Conservation (phyloP, 92 coral and sea anemone species). For the Pocillopora meandrina region DNA sequence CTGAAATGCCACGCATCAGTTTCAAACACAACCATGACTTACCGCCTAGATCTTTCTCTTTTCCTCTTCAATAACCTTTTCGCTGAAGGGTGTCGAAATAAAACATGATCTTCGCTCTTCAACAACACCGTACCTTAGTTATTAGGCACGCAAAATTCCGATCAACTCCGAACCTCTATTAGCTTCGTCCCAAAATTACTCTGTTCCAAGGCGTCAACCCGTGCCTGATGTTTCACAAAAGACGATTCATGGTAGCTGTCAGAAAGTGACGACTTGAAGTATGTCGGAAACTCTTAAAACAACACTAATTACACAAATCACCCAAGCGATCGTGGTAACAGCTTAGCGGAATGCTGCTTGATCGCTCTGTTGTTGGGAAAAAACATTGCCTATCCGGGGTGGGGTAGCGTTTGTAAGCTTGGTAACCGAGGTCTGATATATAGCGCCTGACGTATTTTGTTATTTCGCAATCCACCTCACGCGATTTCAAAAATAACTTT, state of each 20-base stretch:
- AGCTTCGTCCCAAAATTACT: background rate
- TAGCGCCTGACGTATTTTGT: constrained; percentile 25
- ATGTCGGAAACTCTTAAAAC: constrained; percentile 16
- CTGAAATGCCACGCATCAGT: background rate
- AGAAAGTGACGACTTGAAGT: constrained; percentile 29
- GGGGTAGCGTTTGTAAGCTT: constrained; percentile 13
- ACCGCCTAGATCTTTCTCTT: constrained; percentile 10
- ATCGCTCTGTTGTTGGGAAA: constrained; percentile 11
- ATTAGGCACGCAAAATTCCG: background rate
- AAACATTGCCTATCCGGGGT: background rate
- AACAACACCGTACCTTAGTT: background rate
- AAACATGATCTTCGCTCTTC: constrained; percentile 10
- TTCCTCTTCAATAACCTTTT: background rate
- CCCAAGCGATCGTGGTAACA: background rate
- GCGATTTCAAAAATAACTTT: background rate
- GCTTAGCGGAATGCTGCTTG: background rate
- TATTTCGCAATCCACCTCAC: constrained; percentile 12
- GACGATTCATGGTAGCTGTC: constrained; percentile 38
- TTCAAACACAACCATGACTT: background rate
- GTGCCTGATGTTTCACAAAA: constrained; percentile 20
- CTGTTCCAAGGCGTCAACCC: constrained; percentile 12
- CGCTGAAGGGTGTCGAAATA: background rate
- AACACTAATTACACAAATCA: constrained; percentile 6
- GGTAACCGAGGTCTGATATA: background rate
- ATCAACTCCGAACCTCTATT: background rate